Conservation (phyloP, 2,113 vertebrate species). For the Microtus richardsoni region DNA sequence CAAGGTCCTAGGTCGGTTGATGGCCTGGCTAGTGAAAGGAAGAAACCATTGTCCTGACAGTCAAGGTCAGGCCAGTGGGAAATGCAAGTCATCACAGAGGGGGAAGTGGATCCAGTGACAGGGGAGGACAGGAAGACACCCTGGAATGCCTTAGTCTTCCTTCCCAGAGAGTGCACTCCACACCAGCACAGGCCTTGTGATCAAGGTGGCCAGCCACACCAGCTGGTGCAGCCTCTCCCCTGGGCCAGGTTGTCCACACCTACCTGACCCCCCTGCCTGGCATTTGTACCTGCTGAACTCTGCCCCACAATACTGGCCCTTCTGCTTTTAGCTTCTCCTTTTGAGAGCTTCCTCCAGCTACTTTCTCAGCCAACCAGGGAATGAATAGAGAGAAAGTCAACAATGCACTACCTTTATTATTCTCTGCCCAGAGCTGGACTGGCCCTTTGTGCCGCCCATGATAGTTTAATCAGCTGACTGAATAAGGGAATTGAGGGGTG, state of each 20-base stretch:
- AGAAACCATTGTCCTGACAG: not conserved
- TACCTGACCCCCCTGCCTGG: not conserved
- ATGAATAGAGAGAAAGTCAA: accelerated
- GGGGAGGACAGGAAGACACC: not conserved
- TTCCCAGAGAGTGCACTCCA: not conserved
- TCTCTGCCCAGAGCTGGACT: not conserved
- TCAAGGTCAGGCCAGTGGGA: not conserved
- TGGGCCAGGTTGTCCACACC: not conserved
- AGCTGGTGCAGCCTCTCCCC: too few relatives aligned
- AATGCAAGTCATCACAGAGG: slow-evolving; percentile 66
- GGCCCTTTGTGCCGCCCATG: not conserved
- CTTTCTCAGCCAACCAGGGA: not conserved
- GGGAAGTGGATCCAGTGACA: slow-evolving; percentile 53
- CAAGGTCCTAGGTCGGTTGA: not conserved
- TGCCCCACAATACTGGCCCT: not conserved
- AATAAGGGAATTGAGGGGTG: not conserved
- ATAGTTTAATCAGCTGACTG: not conserved
- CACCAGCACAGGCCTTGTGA: not conserved
- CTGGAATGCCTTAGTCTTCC: not conserved
- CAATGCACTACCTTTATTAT: accelerated
- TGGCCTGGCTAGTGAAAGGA: not conserved
- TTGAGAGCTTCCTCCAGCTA: too few relatives aligned
- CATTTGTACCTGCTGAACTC: not conserved
- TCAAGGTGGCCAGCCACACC: not conserved
- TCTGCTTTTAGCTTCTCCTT: not conserved